Evolutionary conservation across 1,140 invertebrate species (phyloP), one percentile per base, ranked within the genome.

Genomic region (Eriosoma lanigerum): DNA sequence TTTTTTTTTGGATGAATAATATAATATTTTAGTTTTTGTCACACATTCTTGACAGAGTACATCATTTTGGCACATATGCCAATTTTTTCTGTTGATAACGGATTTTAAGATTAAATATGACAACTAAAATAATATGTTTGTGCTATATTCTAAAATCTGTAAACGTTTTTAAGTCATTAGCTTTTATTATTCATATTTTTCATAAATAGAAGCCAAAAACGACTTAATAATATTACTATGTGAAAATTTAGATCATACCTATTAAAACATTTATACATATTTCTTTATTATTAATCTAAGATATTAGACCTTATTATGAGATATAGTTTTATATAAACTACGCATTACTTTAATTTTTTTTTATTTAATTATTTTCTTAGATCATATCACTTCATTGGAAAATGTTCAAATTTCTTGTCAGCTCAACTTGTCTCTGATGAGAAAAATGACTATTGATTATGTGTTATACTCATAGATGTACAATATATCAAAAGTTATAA

Each of bases 101-200:
- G 17, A 50, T 17, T 48, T 70, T 70, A 50, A 70, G 44, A 70
- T 70, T 70, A 70, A 26, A 70, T 17, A 19, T 50, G 66, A 50
- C 13, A 19, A 50, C 44, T 29, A 50, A 9, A n/a, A 17, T 15
- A 70, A 70, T 70, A 21, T 50, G 3, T 26, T 21, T 50, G 38
- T 24, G 24, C 12, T 10, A 21, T 0, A 8, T 70, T 48, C 9
- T 48, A 29, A 70, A 70, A 70, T 70, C 1, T 26, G 2, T 26
- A 10, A 50, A 50, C 46, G 46, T 46, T 68, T 68, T 4, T 44
- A 17, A 48, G 66, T 19, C 24, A 44, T 66, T 66, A 44, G 38
- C n/a, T 15, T 21, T 66, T 66, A 66, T 66, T n/a, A n/a, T 32
- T 12, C 32, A 21, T 4, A 46, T 48, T 70, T 70, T 24, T 13